Percentiles rank a stretch among this genome's conserved stretches.
These are phyloP conservation scores for Prenolepis imparis DNA, from an alignment of 2,888 invertebrate species.

Conservation along the genomic window DNA sequence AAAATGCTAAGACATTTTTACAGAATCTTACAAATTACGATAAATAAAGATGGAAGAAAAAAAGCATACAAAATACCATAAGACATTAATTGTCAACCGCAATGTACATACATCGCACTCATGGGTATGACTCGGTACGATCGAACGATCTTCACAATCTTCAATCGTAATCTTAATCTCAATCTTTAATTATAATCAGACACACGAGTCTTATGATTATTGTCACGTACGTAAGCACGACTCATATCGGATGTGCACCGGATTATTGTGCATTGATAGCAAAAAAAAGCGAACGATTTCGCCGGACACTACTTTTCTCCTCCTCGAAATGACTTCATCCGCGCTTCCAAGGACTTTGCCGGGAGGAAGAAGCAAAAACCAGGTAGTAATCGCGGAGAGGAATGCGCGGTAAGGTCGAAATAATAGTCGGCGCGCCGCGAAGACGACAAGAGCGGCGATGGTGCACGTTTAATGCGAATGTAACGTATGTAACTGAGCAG, in stretches of 20 bases:
- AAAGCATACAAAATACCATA: not conserved
- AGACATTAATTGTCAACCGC: not conserved
- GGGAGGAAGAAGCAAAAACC: constrained; percentile 72
- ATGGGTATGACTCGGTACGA: not conserved
- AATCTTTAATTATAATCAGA: not conserved
- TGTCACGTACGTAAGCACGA: constrained; percentile 43
- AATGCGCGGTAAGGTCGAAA: constrained; percentile 73
- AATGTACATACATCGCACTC: not conserved
- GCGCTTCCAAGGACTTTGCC: constrained; percentile 73
- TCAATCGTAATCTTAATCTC: not conserved
- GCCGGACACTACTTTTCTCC: constrained; percentile 47
- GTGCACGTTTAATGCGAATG: constrained; percentile 52
- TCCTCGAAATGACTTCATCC: constrained; percentile 74
- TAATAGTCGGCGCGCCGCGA: constrained; percentile 63
- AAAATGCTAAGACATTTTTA: not conserved
- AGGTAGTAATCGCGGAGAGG: constrained; percentile 69
- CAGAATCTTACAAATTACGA: not conserved
- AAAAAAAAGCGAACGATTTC: constrained; percentile 55
- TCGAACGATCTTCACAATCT: not conserved
- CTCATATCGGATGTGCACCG: not conserved
- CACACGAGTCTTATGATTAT: not conserved
- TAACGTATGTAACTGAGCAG: constrained; percentile 20
- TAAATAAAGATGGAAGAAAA: not conserved
- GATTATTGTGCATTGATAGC: not conserved
- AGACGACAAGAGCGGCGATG: constrained; percentile 29